These are phyloP conservation scores for Trissonchulus latispiculum DNA, from an alignment of 2,888 invertebrate genomes.

Conservation along the genomic window DNA sequence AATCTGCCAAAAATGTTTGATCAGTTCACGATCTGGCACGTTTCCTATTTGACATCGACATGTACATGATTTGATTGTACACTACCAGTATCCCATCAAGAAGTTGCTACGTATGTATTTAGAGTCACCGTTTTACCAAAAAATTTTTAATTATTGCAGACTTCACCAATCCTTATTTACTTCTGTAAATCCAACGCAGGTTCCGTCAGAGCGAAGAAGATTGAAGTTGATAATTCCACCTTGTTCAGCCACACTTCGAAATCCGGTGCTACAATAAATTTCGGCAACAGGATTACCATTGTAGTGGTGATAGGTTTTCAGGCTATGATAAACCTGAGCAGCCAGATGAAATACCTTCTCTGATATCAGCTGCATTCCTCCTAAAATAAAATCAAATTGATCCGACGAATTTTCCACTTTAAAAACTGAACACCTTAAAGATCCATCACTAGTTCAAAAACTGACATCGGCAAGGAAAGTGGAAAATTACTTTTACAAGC, in stretches of 20 bases:
- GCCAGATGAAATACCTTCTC: constrained; percentile 65
- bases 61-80: too few relatives aligned
- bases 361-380: constrained; percentile 49
- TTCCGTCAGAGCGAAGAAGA: constrained; percentile 63
- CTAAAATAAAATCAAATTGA: too few relatives aligned
- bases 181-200: constrained; percentile 76
- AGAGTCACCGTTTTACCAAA: not conserved
- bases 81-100: too few relatives aligned
- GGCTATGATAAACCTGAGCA: constrained; percentile 58
- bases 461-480: too few relatives aligned
- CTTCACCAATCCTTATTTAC: too few relatives aligned
- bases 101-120: not conserved
- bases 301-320: constrained; percentile 58
- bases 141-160: not conserved
- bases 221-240: constrained; percentile 84
- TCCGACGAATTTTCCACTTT: too few relatives aligned
- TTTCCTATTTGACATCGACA: too few relatives aligned
- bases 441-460: too few relatives aligned
- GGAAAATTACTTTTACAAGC: too few relatives aligned
- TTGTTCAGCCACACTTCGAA: constrained; percentile 56
- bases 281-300: constrained; percentile 61
- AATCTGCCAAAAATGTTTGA: too few relatives aligned
- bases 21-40: too few relatives aligned
- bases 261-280: constrained; percentile 62
- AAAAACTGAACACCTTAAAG: too few relatives aligned